Conservation (phyloP, 2,888 invertebrate species). For the Endomychus coccineus region DNA sequence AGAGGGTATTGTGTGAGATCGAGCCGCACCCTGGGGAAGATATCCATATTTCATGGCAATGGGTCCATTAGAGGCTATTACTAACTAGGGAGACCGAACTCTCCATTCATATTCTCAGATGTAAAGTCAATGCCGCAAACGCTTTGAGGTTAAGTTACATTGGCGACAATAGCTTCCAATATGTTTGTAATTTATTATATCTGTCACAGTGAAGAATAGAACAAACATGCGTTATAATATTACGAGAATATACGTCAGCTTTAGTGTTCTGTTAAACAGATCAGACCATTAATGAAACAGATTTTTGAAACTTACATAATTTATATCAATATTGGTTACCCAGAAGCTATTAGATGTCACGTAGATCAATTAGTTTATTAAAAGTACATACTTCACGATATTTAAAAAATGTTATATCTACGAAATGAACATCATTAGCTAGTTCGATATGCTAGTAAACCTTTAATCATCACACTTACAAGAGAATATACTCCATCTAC, state of each 20-base stretch:
- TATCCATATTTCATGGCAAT: constrained; percentile 35
- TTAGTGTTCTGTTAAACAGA: too few relatives aligned
- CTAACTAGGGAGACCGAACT: constrained; percentile 27
- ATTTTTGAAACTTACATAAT: too few relatives aligned
- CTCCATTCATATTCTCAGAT: constrained; percentile 23
- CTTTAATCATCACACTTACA: too few relatives aligned
- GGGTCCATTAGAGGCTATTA: constrained; percentile 35
- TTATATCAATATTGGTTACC: too few relatives aligned
- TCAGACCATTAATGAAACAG: too few relatives aligned
- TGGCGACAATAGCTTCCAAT: constrained; percentile 36
- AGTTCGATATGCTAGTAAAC: too few relatives aligned
- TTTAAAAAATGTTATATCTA: too few relatives aligned
- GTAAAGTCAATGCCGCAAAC: constrained; percentile 22
- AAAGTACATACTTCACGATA: too few relatives aligned
- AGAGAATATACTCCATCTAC: too few relatives aligned
- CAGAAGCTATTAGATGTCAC: too few relatives aligned
- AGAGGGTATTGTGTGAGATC: constrained; percentile 14
- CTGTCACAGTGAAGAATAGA: constrained; percentile 24
- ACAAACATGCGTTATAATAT: neutral
- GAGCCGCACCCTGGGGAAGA: constrained; percentile 11
- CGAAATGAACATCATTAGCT: too few relatives aligned
- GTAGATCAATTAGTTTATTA: too few relatives aligned
- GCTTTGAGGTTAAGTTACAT: constrained; percentile 39
- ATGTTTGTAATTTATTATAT: constrained; percentile 38
- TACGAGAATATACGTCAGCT: neutral